Base-by-base conservation (phyloP, 2,888 invertebrate species). In the Parapristionchus giblindavisi region DNA sequence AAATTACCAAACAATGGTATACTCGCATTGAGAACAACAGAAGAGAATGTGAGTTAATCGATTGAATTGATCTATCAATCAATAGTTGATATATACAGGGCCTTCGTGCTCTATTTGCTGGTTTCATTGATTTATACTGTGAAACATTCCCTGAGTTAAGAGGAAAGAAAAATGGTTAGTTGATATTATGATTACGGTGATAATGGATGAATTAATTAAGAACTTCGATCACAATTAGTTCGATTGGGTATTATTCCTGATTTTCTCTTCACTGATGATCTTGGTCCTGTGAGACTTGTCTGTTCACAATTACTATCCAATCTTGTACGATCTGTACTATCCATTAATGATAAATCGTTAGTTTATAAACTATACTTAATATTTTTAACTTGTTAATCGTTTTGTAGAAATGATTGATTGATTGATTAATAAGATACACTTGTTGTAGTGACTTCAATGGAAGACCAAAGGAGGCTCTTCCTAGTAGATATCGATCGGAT, bases 131-230 rank as follows among this genome's bases (percentile, higher is more conserved):
- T 56, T 17, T 71, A n/a, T 71, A 71, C 70, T 71, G 70, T 17
- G 70, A 71, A 40, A 29, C 56, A 32, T 34, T 71, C 48, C 70
- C 70, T 8, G 70, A 71, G 40, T n/a, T 71, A 56, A 71, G 70
- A 56, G 32, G 70, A 38, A 11, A 36, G 17, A 71, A 56, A 32
- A 48, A 71, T 56, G 70, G 70, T 71, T 3, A 71, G 36, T 14
- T 2, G 11, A 32, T 5, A 32, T 34, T 4, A 3, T 1, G 14
- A n/a, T 48, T 63, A 4, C 11, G 17, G 43, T 43, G 17, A 43
- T 43, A 14, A 43, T 43, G 8, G 43, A 14, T 43, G 43, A 27
- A 27, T 5, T 56, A 29, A 3, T 70, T 36, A 27, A 71, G 70
- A 71, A 21, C 27, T 71, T 3, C 70, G 70, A 27, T 4, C 24